Evolutionary conservation across 2,113 vertebrate species (phyloP).

Genomic region (Ceratotherium simum): DNA sequence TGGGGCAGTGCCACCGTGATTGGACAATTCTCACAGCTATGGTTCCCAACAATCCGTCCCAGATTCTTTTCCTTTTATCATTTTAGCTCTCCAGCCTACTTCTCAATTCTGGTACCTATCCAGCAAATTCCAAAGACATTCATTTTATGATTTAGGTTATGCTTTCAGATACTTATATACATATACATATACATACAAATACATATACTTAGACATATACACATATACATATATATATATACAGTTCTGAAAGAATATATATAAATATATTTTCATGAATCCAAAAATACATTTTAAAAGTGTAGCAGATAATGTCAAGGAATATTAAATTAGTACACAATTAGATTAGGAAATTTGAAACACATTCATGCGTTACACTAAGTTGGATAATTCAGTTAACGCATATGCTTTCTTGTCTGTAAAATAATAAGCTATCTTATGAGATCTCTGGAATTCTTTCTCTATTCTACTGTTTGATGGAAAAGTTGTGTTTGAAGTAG

Average conservation of each 20-base stretch:
- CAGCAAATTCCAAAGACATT: neutral
- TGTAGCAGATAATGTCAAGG: neutral
- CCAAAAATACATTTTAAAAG: neutral
- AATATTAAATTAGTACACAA: neutral
- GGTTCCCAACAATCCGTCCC: neutral
- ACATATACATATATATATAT: neutral
- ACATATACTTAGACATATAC: neutral
- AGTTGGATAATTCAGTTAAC: neutral
- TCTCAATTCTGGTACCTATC: neutral
- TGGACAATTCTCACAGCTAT: neutral
- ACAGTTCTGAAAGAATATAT: neutral
- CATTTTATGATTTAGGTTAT: neutral
- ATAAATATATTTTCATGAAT: neutral
- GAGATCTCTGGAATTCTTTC: neutral
- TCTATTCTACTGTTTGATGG: neutral
- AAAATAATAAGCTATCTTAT: neutral
- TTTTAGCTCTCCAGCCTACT: neutral
- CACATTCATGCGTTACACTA: neutral
- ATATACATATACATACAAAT: neutral
- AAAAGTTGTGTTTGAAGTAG: neutral
- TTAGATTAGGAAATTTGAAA: neutral
- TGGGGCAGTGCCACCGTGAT: neutral
- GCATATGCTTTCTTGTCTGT: neutral
- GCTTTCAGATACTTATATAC: neutral
- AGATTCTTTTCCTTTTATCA: neutral